Percentiles rank a stretch among this genome's conserved stretches.
These are phyloP conservation scores for Melanogrammus aeglefinus DNA, from an alignment of 2,797 vertebrate genomes.

Conservation along the genomic window DNA sequence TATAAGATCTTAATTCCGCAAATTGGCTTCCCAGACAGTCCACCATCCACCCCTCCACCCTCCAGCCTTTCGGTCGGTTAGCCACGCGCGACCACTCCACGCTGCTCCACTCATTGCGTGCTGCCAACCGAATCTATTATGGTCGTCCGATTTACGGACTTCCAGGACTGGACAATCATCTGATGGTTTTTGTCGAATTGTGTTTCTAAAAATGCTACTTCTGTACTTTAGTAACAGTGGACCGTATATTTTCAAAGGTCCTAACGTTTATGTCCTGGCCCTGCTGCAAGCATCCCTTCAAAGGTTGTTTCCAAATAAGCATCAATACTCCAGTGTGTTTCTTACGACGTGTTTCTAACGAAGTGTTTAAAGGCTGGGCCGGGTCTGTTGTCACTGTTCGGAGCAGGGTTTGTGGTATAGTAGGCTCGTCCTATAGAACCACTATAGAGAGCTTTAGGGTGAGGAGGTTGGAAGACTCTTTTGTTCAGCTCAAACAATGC, in stretches of 20 bases:
- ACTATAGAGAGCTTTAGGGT: constrained; percentile 4
- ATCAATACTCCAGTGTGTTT: not conserved
- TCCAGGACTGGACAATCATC: not conserved
- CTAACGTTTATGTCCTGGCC: not conserved
- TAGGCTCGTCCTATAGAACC: not conserved
- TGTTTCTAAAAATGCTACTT: not conserved
- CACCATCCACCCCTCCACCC: constrained; percentile 12
- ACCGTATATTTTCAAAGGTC: not conserved
- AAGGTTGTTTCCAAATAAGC: not conserved
- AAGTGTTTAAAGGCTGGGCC: not conserved
- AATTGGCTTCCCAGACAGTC: constrained; percentile 52
- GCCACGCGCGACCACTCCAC: constrained; percentile 17
- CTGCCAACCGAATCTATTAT: not conserved
- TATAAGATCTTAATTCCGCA: constrained; percentile 47
- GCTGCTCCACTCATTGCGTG: not conserved
- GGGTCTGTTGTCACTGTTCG: not conserved
- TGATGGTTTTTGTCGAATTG: not conserved
- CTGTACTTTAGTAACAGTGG: not conserved
- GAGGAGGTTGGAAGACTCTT: not conserved
- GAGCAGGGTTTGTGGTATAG: not conserved
- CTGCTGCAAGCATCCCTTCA: not conserved
- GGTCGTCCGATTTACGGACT: not conserved
- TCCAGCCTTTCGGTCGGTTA: constrained; percentile 14
- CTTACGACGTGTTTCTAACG: not conserved
- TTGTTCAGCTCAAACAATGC: constrained; percentile 4